phyloP scores from a whole-genome alignment of 2,113 vertebrate genomes.

The Anthoscopus minutus region DNA sequence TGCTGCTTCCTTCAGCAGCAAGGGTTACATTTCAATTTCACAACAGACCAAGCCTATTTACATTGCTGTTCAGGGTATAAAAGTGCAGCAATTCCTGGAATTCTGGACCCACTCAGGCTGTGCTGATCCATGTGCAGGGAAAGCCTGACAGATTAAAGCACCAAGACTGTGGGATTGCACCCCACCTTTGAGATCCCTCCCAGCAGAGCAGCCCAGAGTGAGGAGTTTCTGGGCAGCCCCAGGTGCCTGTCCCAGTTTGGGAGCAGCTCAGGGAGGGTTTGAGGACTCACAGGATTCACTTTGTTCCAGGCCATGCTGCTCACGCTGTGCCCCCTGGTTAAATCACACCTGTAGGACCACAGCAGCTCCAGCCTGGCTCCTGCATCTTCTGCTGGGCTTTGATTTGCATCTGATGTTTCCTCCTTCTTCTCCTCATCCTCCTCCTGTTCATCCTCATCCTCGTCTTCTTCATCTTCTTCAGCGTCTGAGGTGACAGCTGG shows the following conservation, averaged over 20 bases:
- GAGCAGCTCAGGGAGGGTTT: not conserved
- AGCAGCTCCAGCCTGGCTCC: conserved; percentile 73
- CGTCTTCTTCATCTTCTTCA: not conserved
- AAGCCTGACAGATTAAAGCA: not conserved
- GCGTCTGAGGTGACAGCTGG: not conserved
- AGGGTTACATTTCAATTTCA: not conserved
- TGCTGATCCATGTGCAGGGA: not conserved
- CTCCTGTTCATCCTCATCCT: not conserved
- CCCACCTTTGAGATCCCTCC: not conserved
- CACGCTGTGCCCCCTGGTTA: conserved; percentile 73
- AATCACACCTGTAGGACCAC: conserved; percentile 81
- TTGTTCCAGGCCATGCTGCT: conserved; percentile 88
- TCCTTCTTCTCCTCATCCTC: not conserved
- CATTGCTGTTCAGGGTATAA: not conserved
- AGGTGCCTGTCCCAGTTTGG: not conserved
- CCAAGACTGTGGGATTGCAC: not conserved
- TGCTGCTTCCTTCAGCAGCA: too few relatives aligned
- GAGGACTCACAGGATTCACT: conserved; percentile 75
- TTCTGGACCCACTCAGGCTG: not conserved
- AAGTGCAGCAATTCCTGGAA: not conserved
- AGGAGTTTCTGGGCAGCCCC: not conserved
- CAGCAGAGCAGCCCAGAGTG: not conserved
- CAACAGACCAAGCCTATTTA: not conserved
- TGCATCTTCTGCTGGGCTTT: not conserved
- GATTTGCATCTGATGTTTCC: not conserved